Base-by-base conservation (phyloP, 2,113 vertebrate species). In the Tyto alba region DNA sequence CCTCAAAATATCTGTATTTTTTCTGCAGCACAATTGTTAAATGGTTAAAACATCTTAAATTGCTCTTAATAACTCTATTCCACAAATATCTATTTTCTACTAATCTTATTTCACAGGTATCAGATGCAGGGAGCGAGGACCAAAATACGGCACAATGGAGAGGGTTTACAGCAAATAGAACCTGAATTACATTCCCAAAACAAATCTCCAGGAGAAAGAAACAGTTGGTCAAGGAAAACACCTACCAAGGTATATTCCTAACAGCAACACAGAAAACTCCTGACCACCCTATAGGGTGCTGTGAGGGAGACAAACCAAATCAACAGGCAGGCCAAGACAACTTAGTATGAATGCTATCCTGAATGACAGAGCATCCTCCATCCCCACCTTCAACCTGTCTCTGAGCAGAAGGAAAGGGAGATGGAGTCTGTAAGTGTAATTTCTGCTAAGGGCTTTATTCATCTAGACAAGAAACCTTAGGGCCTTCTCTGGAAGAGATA, bases 61-160 rank as follows among this genome's bases (percentile, higher is more conserved):
- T n/a, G n/a, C n/a, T n/a, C n/a, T n/a, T n/a, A n/a, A n/a, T n/a
- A n/a, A n/a, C n/a, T n/a, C n/a, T n/a, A n/a, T n/a, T n/a, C n/a
- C n/a, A n/a, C n/a, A n/a, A n/a, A n/a, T n/a, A n/a, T n/a, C n/a
- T n/a, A n/a, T n/a, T n/a, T n/a, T n/a, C n/a, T n/a, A n/a, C n/a
- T n/a, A n/a, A n/a, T n/a, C n/a, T n/a, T n/a, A n/a, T n/a, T n/a
- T n/a, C n/a, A n/a, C n/a, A n/a, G n/a, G n/a, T n/a, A n/a, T n/a
- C n/a, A n/a, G n/a, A n/a, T n/a, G 17, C 23, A 76, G 0, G 4
- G 16, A 53, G 0, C 8, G 0, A 69, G 50, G 50, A 53, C 29
- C 1, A 1, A 93, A 89, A 64, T 25, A 47, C 20, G 18, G 7
- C 1, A 1, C n/a, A 84, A 36, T 15, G 22, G 27, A 82, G 59